Conservation (phyloP, 92 coral and sea anemone genomes). For the Desmophyllum pertusum region DNA sequence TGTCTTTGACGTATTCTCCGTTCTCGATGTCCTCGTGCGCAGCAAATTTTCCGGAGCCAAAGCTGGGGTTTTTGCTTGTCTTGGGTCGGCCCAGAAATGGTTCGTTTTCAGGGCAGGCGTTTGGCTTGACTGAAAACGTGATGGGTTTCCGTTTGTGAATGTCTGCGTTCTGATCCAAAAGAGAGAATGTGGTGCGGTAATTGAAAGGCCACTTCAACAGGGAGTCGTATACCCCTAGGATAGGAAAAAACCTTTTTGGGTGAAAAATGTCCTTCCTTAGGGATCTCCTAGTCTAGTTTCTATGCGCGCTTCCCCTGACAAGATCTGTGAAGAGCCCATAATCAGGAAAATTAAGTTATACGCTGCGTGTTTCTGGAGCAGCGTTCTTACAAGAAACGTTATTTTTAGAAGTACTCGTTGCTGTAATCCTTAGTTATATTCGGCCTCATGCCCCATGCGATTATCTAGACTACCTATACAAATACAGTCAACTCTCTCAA, state of each 20-base stretch:
- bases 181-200: conserved; percentile 50
- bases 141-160: conserved; percentile 46
- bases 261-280: background rate
- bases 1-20: conserved; percentile 46
- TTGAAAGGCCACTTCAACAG: conserved; percentile 57
- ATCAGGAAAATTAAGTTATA: background rate
- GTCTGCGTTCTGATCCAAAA: conserved; percentile 50
- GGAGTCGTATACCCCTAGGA: conserved; percentile 48
- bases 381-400: too few relatives aligned
- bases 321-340: background rate
- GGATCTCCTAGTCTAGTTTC: background rate
- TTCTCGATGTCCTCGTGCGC: conserved; percentile 54
- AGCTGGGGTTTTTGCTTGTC: conserved; percentile 55
- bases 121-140: conserved; percentile 59
- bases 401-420: too few relatives aligned
- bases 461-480: too few relatives aligned
- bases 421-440: too few relatives aligned
- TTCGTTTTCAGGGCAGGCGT: conserved; percentile 53
- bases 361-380: too few relatives aligned
- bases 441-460: too few relatives aligned
- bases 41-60: conserved; percentile 61
- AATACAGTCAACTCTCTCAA: too few relatives aligned
- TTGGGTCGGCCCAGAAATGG: conserved; percentile 66
- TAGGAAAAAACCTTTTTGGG: background rate
- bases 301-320: background rate